phyloP scores from a whole-genome alignment of 2,888 invertebrate genomes.

The Ormyrus thymus region DNA sequence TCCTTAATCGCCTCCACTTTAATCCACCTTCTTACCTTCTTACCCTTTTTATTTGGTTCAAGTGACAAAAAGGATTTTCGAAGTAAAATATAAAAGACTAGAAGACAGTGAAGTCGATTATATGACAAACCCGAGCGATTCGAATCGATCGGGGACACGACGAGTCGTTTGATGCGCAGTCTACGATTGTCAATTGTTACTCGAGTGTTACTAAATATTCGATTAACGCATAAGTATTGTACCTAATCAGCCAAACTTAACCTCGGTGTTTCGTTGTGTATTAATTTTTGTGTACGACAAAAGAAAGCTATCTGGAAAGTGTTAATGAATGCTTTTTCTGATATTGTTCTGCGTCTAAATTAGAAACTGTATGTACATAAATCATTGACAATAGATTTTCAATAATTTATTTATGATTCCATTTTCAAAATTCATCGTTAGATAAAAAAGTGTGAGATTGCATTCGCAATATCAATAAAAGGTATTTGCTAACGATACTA shows the following conservation, averaged over 20 bases:
- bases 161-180: constrained; percentile 3
- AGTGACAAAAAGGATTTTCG: not conserved
- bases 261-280: constrained; percentile 13
- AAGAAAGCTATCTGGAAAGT: not conserved
- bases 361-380: constrained; percentile 7
- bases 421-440: not conserved
- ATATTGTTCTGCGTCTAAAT: constrained; percentile 4
- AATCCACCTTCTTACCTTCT: not conserved
- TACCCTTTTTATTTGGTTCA: constrained; percentile 5
- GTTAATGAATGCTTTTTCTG: constrained; percentile 13
- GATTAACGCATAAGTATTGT: constrained; percentile 41
- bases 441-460: not conserved
- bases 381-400: constrained; percentile 29
- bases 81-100: constrained; percentile 1
- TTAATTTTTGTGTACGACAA: constrained; percentile 15
- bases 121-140: not conserved
- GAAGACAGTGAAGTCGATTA: not conserved
- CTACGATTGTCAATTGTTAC: constrained; percentile 39
- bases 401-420: not conserved
- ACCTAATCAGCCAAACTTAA: constrained; percentile 25
- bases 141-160: not conserved
- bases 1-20: not conserved
- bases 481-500: constrained; percentile 7
- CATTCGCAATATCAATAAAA: constrained; percentile 12
- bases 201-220: constrained; percentile 21